A percentile compares a stretch with the other conserved stretches of the same genome.
phyloP scores from a whole-genome alignment of 2,797 vertebrate genomes.

The Leucoraja ocellata region DNA sequence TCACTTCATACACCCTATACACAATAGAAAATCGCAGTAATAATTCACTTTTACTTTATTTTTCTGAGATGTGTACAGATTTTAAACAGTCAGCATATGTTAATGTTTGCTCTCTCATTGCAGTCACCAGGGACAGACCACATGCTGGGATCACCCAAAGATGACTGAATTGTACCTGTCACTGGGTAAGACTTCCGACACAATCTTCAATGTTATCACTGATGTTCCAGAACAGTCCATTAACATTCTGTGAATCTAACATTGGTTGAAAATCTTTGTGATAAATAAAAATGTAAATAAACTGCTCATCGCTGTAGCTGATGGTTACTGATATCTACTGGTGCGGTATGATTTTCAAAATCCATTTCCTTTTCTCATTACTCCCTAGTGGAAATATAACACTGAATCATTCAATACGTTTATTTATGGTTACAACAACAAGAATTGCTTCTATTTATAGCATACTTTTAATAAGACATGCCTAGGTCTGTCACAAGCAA shows the following conservation, averaged over 20 bases:
- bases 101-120: constrained; percentile 38
- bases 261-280: neutral
- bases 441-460: no score
- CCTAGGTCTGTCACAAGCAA: no score
- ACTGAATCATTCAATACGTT: neutral
- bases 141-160: constrained; percentile 98
- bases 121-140: constrained; percentile 95
- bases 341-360: constrained; percentile 5
- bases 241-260: neutral
- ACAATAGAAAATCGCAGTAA: neutral
- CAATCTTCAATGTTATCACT: neutral
- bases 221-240: neutral
- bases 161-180: constrained; percentile 96
- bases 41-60: neutral
- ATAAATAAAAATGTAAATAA: neutral
- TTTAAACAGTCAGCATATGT: no score
- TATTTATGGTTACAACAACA: neutral
- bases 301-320: neutral
- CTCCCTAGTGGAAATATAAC: neutral
- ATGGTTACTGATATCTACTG: neutral
- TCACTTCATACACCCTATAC: neutral
- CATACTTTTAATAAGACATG: no score
- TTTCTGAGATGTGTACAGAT: neutral
- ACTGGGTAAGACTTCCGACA: constrained; percentile 66
- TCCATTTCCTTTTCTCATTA: neutral